Evolutionary conservation across 2,113 vertebrate species (phyloP).

Genomic region (Brachyhypopomus gauderio): DNA sequence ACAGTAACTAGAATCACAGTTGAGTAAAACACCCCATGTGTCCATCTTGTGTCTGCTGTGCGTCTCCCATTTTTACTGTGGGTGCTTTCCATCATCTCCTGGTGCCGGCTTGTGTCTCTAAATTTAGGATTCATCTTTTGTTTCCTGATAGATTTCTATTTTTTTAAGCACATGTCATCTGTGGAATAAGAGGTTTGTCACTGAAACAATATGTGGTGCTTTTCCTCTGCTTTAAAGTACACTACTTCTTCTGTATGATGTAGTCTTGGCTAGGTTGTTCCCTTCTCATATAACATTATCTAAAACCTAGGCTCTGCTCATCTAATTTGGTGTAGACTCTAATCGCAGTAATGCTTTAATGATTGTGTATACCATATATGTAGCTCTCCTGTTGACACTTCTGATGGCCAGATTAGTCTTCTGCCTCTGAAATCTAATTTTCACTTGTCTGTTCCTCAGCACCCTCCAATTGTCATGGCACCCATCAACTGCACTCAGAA

Average conservation of each 20-base stretch:
- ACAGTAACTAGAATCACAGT: conserved; percentile 86
- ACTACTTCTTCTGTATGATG: no score
- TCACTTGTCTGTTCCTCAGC: conserved; percentile 60
- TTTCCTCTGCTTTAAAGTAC: no score
- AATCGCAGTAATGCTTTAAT: no score
- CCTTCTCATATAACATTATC: no score
- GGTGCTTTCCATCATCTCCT: conserved; percentile 56
- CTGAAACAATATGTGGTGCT: no score
- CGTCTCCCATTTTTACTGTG: conserved; percentile 44
- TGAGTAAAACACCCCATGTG: conserved; percentile 79
- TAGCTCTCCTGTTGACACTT: neutral
- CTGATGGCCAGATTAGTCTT: no score
- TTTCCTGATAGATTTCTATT: conserved; percentile 33
- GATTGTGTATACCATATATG: neutral
- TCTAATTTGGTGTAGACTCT: no score
- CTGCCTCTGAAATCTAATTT: neutral
- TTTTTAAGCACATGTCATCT: neutral
- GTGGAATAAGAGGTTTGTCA: no score
- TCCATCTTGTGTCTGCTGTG: conserved; percentile 50
- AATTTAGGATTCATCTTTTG: conserved; percentile 59
- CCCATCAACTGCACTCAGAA: conserved; percentile 75
- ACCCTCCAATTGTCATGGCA: conserved; percentile 80
- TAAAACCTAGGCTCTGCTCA: no score
- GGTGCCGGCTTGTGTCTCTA: conserved; percentile 36
- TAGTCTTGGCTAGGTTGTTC: no score